Percentiles rank a stretch among this genome's conserved stretches.
These are phyloP conservation scores for Laspeyria flexula DNA, from an alignment of 2,888 invertebrate species.

Conservation along the genomic window DNA sequence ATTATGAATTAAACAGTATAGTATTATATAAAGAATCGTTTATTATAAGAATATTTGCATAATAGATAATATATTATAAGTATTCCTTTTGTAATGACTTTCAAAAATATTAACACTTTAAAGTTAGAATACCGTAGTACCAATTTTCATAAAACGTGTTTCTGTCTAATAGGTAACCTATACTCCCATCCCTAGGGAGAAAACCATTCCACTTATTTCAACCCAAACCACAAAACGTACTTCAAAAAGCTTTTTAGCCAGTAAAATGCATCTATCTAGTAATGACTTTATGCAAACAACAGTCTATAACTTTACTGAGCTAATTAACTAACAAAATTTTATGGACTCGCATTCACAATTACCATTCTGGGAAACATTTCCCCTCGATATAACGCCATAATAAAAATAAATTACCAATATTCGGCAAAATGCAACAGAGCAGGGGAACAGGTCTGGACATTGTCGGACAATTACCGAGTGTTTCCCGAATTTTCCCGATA, in stretches of 20 bases:
- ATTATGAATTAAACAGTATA: constrained; percentile 27
- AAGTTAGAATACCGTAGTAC: no score
- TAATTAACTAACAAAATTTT: constrained; percentile 64
- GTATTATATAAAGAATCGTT: no score
- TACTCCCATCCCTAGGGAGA: no score
- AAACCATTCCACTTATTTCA: no score
- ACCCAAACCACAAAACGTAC: no score
- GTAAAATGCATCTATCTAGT: constrained; percentile 8
- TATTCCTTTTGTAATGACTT: no score
- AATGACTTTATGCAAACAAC: constrained; percentile 24
- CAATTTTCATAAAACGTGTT: no score
- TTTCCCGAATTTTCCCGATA: constrained; percentile 67
- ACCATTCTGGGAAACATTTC: constrained; percentile 58
- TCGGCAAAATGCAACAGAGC: constrained; percentile 64
- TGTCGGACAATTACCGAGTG: constrained; percentile 65
- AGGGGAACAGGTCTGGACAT: constrained; percentile 37
- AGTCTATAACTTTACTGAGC: constrained; percentile 38
- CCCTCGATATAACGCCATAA: constrained; percentile 62
- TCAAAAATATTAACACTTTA: no score
- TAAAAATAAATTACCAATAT: constrained; percentile 81
- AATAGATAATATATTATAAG: no score
- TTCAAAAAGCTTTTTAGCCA: neutral
- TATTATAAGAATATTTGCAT: no score
- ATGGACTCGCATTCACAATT: constrained; percentile 54
- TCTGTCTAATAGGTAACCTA: no score